Base-by-base conservation (phyloP, 2,797 vertebrate genomes). In the Columba guinea region DNA sequence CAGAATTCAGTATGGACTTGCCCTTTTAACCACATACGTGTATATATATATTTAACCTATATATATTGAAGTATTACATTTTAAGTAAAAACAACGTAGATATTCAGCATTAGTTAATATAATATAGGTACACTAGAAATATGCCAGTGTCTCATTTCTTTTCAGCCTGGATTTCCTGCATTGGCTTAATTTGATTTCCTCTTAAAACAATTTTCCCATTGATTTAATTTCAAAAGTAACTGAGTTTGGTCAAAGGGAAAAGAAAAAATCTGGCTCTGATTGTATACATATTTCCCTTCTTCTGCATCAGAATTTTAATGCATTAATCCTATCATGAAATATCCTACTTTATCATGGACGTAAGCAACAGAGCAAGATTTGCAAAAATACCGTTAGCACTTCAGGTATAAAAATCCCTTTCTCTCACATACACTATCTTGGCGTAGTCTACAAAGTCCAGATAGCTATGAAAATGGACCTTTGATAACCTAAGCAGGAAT, bases 331-430 rank as follows among this genome's bases (percentile, higher is more conserved):
- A 53, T 28, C 15, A 65, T 0, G 1, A 68, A 85, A 65, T 10
- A 75, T 1, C 23, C 21, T 22, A 32, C 49, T 82, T 74, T 49
- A 92, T 27, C 35, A 75, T 4, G 78, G 24, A 59, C 9, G 51
- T 2, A 63, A 74, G 21, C 65, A 84, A 52, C 67, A 63, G 10
- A 84, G 35, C 64, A 96, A 93, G 64, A 62, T 91, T 76, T 94
- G 69, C 52, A 94, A 83, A 95, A 95, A 41, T 4, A 76, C 34
- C 71, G 91, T 90, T 77, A 93, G 69, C 71, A 94, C 64, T 93
- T 91, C 41, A 80, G 62, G 79, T 70, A 92, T 27, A 68, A 82
- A 82, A 41, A 1, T 0, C 30, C 23, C 14, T 84, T 55, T 37
- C 69, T 78, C 60, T 84, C 79, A 53, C 24, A 80, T n/a, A 69